Conservation (phyloP, 2,797 vertebrate species). For the Propithecus perrieri region DNA sequence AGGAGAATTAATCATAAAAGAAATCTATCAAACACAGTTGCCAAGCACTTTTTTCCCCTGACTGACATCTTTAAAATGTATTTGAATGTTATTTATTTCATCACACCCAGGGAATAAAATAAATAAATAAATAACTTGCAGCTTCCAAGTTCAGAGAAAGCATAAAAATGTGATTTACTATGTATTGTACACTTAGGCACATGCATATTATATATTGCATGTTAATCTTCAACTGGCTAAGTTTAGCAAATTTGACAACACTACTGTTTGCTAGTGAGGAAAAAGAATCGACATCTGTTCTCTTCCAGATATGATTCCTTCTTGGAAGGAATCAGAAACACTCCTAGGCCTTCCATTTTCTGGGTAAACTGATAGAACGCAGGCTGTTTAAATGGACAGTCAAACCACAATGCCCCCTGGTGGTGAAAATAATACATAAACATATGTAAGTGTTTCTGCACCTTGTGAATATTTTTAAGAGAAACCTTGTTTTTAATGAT, state of each 20-base stretch:
- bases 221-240: conserved; percentile 76
- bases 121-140: conserved; percentile 35
- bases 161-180: conserved; percentile 78
- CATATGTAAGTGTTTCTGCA: not conserved
- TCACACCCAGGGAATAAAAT: conserved; percentile 65
- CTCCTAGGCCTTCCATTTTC: conserved; percentile 50
- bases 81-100: conserved; percentile 80
- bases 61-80: conserved; percentile 73
- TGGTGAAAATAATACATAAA: conserved; percentile 72
- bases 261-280: conserved; percentile 71
- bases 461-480: not conserved
- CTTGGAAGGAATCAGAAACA: conserved; percentile 70
- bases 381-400: conserved; percentile 75
- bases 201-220: conserved; percentile 66
- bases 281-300: conserved; percentile 77
- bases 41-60: conserved; percentile 25
- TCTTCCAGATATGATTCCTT: conserved; percentile 72
- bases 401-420: conserved; percentile 91
- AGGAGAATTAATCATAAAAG: conserved; percentile 77
- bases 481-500: conserved; percentile 18
- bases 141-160: conserved; percentile 76
- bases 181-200: conserved; percentile 65
- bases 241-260: conserved; percentile 78
- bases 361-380: conserved; percentile 47
- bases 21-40: conserved; percentile 74